Conservation (phyloP, 64 coral and sea anemone species). For the Stichodactyla helianthus region DNA sequence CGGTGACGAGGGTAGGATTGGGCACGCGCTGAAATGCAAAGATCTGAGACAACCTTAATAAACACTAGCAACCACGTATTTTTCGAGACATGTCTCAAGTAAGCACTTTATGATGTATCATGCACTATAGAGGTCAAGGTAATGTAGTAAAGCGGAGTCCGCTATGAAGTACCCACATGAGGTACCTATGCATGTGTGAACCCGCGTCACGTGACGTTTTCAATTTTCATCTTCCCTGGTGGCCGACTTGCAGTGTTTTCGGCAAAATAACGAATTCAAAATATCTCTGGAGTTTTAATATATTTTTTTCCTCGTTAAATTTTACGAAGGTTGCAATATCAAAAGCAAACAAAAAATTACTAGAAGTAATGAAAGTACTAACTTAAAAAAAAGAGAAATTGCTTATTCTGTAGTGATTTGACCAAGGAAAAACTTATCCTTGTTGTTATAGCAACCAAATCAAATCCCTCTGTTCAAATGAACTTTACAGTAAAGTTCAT, state of each 20-base stretch:
- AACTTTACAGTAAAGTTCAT: too few relatives aligned
- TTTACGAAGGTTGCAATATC: not conserved
- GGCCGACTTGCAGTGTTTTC: not conserved
- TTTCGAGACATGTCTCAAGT: not conserved
- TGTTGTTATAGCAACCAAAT: too few relatives aligned
- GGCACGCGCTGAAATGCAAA: too few relatives aligned
- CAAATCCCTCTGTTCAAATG: too few relatives aligned
- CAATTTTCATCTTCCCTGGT: not conserved
- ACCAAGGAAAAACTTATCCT: too few relatives aligned
- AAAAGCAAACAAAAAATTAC: too few relatives aligned
- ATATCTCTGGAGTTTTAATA: not conserved
- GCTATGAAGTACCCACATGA: not conserved
- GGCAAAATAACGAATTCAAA: constrained; percentile 1
- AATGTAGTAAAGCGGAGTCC: not conserved
- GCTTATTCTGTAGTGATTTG: too few relatives aligned
- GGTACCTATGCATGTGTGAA: not conserved
- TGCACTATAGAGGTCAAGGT: not conserved
- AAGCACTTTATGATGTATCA: not conserved
- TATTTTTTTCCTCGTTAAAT: not conserved
- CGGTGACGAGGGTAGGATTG: too few relatives aligned
- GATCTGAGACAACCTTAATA: not conserved
- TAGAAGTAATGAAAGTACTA: too few relatives aligned
- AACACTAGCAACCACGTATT: not conserved
- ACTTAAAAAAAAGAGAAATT: too few relatives aligned
- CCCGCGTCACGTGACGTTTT: not conserved